These are phyloP conservation scores for Gryllus bimaculatus DNA, from an alignment of 1,140 invertebrate species.

Conservation along the genomic window DNA sequence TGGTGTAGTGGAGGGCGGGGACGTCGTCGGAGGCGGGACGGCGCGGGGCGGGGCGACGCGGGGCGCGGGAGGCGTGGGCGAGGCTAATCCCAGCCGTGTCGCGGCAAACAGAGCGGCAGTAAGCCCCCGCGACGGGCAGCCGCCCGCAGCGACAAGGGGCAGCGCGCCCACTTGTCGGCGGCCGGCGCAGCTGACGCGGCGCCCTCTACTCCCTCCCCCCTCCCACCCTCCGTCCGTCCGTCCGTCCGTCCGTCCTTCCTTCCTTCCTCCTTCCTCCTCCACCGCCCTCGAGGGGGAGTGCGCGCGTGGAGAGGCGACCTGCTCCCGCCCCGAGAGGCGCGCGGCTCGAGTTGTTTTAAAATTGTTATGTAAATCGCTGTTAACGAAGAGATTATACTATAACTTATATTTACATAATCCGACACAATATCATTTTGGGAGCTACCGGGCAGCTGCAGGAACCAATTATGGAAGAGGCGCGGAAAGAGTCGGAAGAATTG, in stretches of 20 bases:
- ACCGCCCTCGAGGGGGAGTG: neutral
- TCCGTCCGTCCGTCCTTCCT: too few relatives aligned
- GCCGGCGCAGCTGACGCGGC: neutral
- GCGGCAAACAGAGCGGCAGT: neutral
- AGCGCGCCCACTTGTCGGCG: neutral
- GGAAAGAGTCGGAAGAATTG: too few relatives aligned
- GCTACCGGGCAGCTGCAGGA: neutral
- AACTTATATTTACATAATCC: neutral
- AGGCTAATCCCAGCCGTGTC: neutral
- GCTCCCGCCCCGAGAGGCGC: too few relatives aligned
- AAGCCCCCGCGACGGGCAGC: neutral
- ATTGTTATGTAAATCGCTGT: neutral
- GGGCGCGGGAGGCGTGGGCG: neutral
- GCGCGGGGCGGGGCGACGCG: too few relatives aligned
- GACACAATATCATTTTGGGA: neutral
- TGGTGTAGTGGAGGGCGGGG: too few relatives aligned
- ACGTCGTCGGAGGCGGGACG: too few relatives aligned
- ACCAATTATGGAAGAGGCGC: neutral
- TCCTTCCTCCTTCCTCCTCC: neutral
- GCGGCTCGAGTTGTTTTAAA: neutral
- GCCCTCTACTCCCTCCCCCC: too few relatives aligned
- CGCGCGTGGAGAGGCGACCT: neutral
- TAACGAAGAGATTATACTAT: neutral
- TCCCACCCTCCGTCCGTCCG: too few relatives aligned
- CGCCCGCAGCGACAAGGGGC: conserved; percentile 1